These are phyloP conservation scores for Zaprionus ghesquierei DNA, from an alignment of 1,140 invertebrate genomes.

Conservation along the genomic window DNA sequence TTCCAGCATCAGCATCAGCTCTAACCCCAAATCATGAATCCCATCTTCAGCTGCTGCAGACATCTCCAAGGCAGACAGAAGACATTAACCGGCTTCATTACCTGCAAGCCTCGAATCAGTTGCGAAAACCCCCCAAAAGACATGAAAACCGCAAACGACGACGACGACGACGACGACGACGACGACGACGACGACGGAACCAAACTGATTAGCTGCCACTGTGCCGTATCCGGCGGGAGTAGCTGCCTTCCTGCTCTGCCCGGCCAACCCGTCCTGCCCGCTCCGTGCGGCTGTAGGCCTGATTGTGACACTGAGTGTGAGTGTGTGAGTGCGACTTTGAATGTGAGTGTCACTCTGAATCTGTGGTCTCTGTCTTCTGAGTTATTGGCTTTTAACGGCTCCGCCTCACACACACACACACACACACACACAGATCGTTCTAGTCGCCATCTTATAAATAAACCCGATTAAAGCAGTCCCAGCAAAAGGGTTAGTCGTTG, in stretches of 20 bases:
- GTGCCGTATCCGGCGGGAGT: neutral
- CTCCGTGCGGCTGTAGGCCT: neutral
- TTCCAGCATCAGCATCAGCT: neutral
- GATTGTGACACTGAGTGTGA: neutral
- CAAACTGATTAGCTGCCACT: slow-evolving; percentile 1
- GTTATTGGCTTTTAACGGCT: neutral
- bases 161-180: neutral
- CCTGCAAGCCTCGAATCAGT: neutral
- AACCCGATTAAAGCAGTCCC: neutral
- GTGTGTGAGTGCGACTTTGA: neutral
- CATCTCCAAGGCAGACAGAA: neutral
- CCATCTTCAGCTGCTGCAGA: neutral
- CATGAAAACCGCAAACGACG: neutral
- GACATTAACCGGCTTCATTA: slow-evolving; percentile 1
- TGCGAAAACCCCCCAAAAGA: neutral
- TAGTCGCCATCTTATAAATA: neutral
- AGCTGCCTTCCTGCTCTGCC: no score
- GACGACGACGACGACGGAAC: neutral
- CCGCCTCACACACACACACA: neutral
- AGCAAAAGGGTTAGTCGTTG: neutral
- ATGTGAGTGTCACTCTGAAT: neutral
- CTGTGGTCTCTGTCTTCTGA: neutral
- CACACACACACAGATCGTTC: neutral
- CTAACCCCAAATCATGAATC: neutral
- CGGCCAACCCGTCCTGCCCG: no score